phyloP scores from a whole-genome alignment of 1,140 invertebrate genomes.

The Dinoponera quadriceps region DNA sequence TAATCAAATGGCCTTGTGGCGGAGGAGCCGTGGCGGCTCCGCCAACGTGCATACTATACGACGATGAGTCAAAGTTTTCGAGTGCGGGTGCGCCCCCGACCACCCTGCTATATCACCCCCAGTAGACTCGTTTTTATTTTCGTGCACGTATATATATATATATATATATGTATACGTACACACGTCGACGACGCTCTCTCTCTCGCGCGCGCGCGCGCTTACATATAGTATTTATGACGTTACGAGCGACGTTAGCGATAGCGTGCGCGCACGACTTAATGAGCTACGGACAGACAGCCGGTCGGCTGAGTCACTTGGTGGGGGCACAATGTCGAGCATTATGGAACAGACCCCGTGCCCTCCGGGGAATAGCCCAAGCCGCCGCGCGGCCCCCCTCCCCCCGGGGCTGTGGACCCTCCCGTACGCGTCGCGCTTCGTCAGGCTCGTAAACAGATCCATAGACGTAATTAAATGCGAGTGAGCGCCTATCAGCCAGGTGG shows the following conservation, averaged over 20 bases:
- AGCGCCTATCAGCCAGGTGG: slow-evolving; percentile 36
- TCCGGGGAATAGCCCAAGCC: slow-evolving; percentile 54
- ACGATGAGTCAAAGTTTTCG: slow-evolving; percentile 52
- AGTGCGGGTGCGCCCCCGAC: slow-evolving; percentile 20
- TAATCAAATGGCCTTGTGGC: slow-evolving; percentile 3
- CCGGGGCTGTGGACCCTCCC: background rate
- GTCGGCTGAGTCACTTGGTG: slow-evolving; percentile 62
- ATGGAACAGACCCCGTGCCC: slow-evolving; percentile 37
- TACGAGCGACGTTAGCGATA: slow-evolving; percentile 45
- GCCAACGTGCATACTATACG: background rate
- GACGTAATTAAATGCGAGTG: slow-evolving; percentile 63
- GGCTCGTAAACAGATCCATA: slow-evolving; percentile 60
- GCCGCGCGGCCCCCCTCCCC: background rate
- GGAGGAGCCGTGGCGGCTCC: background rate
- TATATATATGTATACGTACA: too few species aligned
- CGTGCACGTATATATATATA: background rate
- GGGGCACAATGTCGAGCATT: slow-evolving; percentile 45
- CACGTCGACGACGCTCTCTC: background rate
- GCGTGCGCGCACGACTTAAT: slow-evolving; percentile 56
- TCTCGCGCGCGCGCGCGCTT: background rate
- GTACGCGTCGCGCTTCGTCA: background rate
- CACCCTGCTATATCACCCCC: slow-evolving; percentile 34
- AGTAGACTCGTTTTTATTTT: slow-evolving; percentile 51
- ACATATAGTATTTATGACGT: slow-evolving; percentile 63
- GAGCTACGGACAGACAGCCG: slow-evolving; percentile 65